These are phyloP conservation scores for Rostratula benghalensis DNA, from an alignment of 2,113 vertebrate genomes.

Conservation along the genomic window DNA sequence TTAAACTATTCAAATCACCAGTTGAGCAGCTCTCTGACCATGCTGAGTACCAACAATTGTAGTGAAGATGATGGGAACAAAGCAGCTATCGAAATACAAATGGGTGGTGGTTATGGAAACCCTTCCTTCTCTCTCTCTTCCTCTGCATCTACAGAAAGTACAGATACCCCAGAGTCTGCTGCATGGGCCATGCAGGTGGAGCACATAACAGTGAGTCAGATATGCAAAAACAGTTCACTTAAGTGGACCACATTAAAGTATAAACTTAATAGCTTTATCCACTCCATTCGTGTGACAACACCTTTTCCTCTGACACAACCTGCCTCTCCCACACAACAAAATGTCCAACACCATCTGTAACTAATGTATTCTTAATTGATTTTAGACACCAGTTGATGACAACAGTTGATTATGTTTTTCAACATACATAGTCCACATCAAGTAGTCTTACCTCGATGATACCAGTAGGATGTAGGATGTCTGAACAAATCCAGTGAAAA, in stretches of 20 bases:
- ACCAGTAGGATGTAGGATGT: not conserved
- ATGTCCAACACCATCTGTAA: not conserved
- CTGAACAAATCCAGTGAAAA: not conserved
- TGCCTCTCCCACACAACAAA: not conserved
- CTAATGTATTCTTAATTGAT: not conserved
- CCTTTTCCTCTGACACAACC: not conserved
- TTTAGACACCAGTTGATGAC: not conserved
- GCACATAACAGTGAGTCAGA: fast-evolving
- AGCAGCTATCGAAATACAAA: fast-evolving
- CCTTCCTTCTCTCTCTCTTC: not conserved
- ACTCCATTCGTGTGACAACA: not conserved
- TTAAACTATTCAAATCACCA: not conserved
- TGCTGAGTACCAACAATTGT: not conserved
- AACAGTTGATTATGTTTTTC: not conserved
- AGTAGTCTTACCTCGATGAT: conserved; percentile 58
- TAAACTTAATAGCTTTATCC: not conserved
- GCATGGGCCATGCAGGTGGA: not conserved
- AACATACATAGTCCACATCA: not conserved
- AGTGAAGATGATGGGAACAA: not conserved
- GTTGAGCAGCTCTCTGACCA: not conserved
- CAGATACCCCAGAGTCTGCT: fast-evolving
- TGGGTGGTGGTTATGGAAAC: not conserved
- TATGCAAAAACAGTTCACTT: not conserved
- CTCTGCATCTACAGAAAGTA: no score
- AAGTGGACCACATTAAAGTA: not conserved